Evolutionary conservation across 1,140 invertebrate species (phyloP), one percentile per base, ranked within the genome.

Genomic region (Hypothenemus hampei): DNA sequence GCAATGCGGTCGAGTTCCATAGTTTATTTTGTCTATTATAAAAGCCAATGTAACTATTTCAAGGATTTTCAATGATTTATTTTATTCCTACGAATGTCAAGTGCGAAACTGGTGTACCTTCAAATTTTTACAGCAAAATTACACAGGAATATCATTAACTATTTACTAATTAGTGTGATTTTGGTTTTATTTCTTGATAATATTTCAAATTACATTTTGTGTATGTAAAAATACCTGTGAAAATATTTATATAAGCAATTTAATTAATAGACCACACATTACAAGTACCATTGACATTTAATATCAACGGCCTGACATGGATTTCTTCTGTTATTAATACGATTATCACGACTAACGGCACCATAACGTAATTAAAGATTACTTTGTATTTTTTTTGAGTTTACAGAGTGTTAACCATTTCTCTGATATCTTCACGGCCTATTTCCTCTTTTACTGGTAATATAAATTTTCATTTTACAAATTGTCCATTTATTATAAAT

Each of bases 81-180:
- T 39, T 51, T 43, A 35, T 6, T 40, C 26, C 48, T 40, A 51
- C 39, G 41, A 39, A 51, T n/a, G n/a, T n/a, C n/a, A n/a, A n/a
- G n/a, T n/a, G n/a, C n/a, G n/a, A n/a, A n/a, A n/a, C n/a, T n/a
- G n/a, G n/a, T n/a, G n/a, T n/a, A n/a, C n/a, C n/a, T n/a, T n/a
- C n/a, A n/a, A n/a, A n/a, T n/a, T n/a, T n/a, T n/a, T n/a, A n/a
- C n/a, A n/a, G n/a, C n/a, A n/a, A n/a, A n/a, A n/a, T n/a, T n/a
- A n/a, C n/a, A n/a, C n/a, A n/a, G n/a, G n/a, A n/a, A n/a, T n/a
- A n/a, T n/a, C n/a, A n/a, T n/a, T n/a, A n/a, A n/a, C n/a, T n/a
- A n/a, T n/a, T n/a, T n/a, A n/a, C n/a, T n/a, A n/a, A n/a, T n/a
- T n/a, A n/a, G n/a, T n/a, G n/a, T n/a, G n/a, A n/a, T n/a, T n/a